These are phyloP conservation scores for Drosophila yooni DNA, from an alignment of 2,888 invertebrate species.

Conservation along the genomic window DNA sequence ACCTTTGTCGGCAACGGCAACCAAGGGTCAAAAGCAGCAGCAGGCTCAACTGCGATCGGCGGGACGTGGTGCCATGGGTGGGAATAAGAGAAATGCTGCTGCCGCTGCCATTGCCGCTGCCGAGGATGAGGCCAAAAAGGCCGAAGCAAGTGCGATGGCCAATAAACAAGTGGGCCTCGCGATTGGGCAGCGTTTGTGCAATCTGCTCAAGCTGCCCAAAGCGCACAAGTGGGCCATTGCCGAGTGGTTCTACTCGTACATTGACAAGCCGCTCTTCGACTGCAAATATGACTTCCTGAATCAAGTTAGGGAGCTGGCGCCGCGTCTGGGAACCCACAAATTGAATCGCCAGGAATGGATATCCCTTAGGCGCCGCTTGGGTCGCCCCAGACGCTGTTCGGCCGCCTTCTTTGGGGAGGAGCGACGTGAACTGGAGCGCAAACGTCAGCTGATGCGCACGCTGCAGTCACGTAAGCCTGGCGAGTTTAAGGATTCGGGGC, in stretches of 20 bases:
- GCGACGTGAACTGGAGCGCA: slow-evolving; percentile 94
- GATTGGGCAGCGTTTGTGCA: slow-evolving; percentile 94
- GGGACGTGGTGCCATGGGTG: slow-evolving; percentile 12
- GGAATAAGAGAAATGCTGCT: slow-evolving; percentile 26
- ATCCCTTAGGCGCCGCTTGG: slow-evolving; percentile 97
- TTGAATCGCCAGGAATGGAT: slow-evolving; percentile 97
- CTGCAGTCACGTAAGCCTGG: slow-evolving; percentile 96
- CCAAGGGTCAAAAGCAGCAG: slow-evolving; percentile 16
- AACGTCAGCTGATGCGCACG: slow-evolving; percentile 95
- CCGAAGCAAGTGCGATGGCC: slow-evolving; percentile 87
- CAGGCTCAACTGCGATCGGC: slow-evolving; percentile 4
- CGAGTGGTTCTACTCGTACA: slow-evolving; percentile 99
- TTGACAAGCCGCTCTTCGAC: slow-evolving; percentile 97
- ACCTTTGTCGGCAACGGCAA: slow-evolving; percentile 24
- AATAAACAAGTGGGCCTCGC: slow-evolving; percentile 95
- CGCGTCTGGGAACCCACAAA: slow-evolving; percentile 93
- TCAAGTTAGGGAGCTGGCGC: slow-evolving; percentile 96
- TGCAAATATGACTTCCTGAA: slow-evolving; percentile 90
- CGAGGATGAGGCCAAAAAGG: slow-evolving; percentile 45
- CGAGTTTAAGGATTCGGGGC: slow-evolving; percentile 89
- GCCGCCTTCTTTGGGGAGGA: slow-evolving; percentile 98
- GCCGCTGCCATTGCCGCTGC: slow-evolving; percentile 31
- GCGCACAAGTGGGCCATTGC: slow-evolving; percentile 99
- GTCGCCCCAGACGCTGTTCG: slow-evolving; percentile 97
- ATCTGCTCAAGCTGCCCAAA: slow-evolving; percentile 97